phyloP scores from a whole-genome alignment of 2,797 vertebrate species.

The Ctenosaura bakeri region DNA sequence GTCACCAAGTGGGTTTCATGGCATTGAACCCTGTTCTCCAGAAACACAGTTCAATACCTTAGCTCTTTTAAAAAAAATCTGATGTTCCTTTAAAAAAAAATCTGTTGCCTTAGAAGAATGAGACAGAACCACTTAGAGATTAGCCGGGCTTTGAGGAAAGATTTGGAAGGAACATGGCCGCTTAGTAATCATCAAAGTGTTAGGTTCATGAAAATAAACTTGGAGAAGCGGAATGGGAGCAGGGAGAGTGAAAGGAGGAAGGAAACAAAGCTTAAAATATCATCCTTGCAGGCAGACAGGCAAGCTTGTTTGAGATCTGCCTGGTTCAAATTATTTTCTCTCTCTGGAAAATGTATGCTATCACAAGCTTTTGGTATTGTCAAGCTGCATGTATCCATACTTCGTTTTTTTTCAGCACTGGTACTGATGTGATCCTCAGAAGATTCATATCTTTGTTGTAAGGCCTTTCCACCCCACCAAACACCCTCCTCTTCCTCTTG shows the following conservation, averaged over 20 bases:
- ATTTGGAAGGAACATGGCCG: not conserved
- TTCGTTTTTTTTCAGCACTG: not conserved
- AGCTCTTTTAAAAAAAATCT: no score
- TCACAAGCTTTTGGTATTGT: not conserved
- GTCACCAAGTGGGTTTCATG: no score
- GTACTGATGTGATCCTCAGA: not conserved
- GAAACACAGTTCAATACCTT: no score
- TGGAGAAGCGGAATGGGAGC: no score
- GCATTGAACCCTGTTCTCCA: no score
- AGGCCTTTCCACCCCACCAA: not conserved
- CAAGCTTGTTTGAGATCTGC: not conserved
- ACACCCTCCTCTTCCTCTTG: not conserved
- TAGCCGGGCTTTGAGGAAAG: not conserved
- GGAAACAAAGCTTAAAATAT: not conserved
- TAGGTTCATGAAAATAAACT: not conserved
- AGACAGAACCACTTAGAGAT: not conserved
- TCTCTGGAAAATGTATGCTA: not conserved
- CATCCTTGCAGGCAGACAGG: not conserved
- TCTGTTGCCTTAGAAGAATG: not conserved
- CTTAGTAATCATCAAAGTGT: conserved; percentile 5
- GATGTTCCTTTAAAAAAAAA: not conserved
- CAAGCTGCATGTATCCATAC: no score
- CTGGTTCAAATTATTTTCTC: not conserved
- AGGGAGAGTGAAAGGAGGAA: not conserved
- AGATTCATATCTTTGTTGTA: not conserved